Evolutionary conservation across 2,888 invertebrate species (phyloP), one percentile per base, ranked within the genome.

Genomic region (Ochlodes sylvanus): DNA sequence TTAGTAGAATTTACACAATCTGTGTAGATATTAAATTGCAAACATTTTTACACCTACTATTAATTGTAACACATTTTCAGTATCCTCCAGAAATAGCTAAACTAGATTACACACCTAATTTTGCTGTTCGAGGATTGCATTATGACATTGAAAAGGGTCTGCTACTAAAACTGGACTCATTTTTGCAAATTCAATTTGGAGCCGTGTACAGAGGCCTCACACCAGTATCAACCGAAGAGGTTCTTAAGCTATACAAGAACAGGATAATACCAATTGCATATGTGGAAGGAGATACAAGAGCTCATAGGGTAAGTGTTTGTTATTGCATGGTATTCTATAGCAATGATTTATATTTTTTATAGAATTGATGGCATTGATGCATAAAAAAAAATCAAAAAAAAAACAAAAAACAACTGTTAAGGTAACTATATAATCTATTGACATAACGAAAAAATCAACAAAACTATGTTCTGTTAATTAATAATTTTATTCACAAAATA

Each of bases 141-240:
- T 99, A 98, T 94, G 99, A 99, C 85, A 97, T 99, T 81, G 97
- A 98, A 87, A 98, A 98, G 90, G 98, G 99, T 3, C 92, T 99
- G 14, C 94, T 99, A 27, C 93, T 99, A 77, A 99, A 99, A 87
- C 94, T 99, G 77, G 99, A 99, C 90, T 98, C 98, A 1, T 99
- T 99, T 87, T 95, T 99, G 75, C 98, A 99, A 95, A 98, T 99
- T 75, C 99, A 99, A 87, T 95, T 98, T 84, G 99, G 98, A 57
- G 96, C 98, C 0, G 98, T 99, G 0, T 99, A 98, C 87, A 93
- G 97, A 76, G 99, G 99, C 2, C 88, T 97, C 15, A 96, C 96
- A 55, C 96, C 96, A 19, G 94, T 99, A 1, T 94, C 96, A 1
- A 96, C 97, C 75, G 96, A 97, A 7, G 98, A 99, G 90, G 98